Evolutionary conservation across 2,797 vertebrate genomes (phyloP), one percentile per base, ranked within the genome.

Genomic region (Acipenser oxyrinchus): DNA sequence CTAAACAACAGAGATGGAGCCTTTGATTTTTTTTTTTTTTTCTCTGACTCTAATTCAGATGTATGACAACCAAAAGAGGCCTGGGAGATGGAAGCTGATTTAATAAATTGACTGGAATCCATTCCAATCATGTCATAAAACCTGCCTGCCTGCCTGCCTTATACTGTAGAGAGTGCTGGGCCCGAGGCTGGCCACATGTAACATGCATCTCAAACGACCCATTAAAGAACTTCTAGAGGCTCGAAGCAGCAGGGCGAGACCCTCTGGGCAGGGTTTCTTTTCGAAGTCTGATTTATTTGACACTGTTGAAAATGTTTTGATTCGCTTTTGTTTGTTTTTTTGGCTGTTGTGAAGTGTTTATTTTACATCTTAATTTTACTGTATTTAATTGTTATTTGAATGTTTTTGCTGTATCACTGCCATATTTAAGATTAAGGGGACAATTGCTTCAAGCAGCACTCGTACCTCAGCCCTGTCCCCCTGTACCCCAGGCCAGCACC

Each of bases 401-500:
- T 37, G 23, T 37, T 3, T 37, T 37, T 37, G 23, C 4, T 37
- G 23, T 37, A 3, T 37, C 23, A 2, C 23, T 37, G 4, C 23
- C 23, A 37, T 37, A 37, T 37, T 37, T 37, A 37, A 37, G 23
- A 37, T 37, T 37, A 37, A 37, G 23, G 23, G 23, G 23, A 2
- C 23, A 37, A 37, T 37, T 37, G 23, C 23, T 18, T 58, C 53
- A 37, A 58, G 55, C 63, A 48, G 59, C 23, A 65, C 61, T 66
- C 3, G 53, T 57, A 61, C 62, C 66, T 51, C 49, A 72, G 73
- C 71, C 53, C 23, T 8, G n/a, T 12, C 52, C 76, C 74, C 71
- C 76, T 7, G 57, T 11, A 55, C 23, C 9, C 9, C 23, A 53
- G 70, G 75, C 72, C 61, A 10, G 76, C 72, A 80, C 75, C 77